Percentiles rank a stretch among this genome's conserved stretches.
Evolutionary conservation across 2,113 vertebrate species (phyloP).

Genomic region (Eolophus roseicapilla): DNA sequence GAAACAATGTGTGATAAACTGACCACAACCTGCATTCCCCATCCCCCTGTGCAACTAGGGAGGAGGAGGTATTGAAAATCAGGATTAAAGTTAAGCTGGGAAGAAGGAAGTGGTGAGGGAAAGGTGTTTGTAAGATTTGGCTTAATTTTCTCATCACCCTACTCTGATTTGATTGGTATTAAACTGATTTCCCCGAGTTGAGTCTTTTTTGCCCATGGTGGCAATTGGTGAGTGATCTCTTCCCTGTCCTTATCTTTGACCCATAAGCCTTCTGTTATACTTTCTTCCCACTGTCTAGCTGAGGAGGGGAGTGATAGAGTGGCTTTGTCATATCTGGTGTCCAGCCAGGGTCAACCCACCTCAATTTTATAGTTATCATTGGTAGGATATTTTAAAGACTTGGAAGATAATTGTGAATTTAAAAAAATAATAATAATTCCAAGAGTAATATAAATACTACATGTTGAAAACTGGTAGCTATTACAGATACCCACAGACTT

Average conservation of each 20-base stretch:
- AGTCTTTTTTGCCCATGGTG: neutral
- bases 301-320: neutral
- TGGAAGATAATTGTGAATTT: neutral
- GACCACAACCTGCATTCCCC: neutral
- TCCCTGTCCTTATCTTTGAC: neutral
- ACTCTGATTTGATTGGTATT: neutral
- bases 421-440: neutral
- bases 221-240: neutral
- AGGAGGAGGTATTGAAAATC: neutral
- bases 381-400: neutral
- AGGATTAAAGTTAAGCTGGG: neutral
- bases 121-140: neutral
- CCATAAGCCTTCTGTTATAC: neutral
- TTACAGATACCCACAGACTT: neutral
- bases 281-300: neutral
- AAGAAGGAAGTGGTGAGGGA: neutral
- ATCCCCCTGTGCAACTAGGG: accelerated
- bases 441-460: neutral
- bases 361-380: neutral
- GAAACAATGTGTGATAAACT: neutral
- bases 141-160: neutral
- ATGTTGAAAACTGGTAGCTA: neutral
- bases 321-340: neutral
- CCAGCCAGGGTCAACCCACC: neutral
- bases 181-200: neutral